Evolutionary conservation across 2,113 vertebrate genomes (phyloP).

Genomic region (Gopherus flavomarginatus): DNA sequence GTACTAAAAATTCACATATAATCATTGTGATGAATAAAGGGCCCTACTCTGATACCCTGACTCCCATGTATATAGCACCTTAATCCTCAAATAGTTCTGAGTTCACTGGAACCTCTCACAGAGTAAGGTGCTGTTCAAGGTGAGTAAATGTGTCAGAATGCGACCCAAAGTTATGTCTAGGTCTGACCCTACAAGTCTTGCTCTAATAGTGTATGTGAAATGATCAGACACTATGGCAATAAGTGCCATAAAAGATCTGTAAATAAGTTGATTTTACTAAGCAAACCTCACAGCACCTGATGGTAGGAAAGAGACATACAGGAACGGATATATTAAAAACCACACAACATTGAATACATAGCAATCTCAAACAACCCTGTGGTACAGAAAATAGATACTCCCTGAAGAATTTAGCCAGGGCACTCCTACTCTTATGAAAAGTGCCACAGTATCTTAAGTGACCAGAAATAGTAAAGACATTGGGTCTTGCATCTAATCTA

Average conservation of each 20-base stretch:
- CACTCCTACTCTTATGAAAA: not conserved
- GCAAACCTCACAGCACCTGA: not conserved
- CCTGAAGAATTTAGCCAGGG: not conserved
- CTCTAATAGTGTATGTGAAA: not conserved
- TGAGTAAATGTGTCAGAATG: not conserved
- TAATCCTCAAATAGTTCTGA: slow-evolving; percentile 9
- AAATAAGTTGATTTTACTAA: not conserved
- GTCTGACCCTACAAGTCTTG: not conserved
- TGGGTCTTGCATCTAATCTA: not conserved
- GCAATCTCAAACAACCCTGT: not conserved
- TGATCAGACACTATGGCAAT: not conserved
- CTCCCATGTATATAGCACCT: slow-evolving; percentile 16
- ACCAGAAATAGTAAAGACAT: not conserved
- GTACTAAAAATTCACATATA: not conserved
- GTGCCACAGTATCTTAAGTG: not conserved
- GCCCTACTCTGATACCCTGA: slow-evolving; percentile 37
- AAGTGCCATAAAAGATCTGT: not conserved
- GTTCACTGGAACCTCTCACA: not conserved
- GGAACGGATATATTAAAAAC: not conserved
- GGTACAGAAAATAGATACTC: not conserved
- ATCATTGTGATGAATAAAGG: slow-evolving; percentile 1
- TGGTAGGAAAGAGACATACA: rapidly evolving
- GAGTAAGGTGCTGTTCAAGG: not conserved
- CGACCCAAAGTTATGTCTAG: not conserved
- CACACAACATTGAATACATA: not conserved